These are phyloP conservation scores for Progne subis DNA, from an alignment of 2,113 vertebrate genomes.

Conservation along the genomic window DNA sequence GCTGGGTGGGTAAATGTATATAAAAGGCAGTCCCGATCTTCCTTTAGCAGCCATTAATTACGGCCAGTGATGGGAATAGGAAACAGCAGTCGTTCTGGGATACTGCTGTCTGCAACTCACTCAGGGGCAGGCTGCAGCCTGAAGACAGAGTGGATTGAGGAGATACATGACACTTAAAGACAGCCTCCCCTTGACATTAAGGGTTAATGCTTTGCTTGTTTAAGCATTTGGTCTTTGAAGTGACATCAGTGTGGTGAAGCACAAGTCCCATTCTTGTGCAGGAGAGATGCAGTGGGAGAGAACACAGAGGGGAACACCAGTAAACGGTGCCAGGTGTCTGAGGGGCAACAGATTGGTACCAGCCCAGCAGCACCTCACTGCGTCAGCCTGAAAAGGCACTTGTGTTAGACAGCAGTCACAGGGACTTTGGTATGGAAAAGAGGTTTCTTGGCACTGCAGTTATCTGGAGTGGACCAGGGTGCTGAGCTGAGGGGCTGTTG, in stretches of 20 bases:
- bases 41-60: conserved; percentile 19
- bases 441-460: not conserved
- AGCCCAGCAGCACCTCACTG: not conserved
- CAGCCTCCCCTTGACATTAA: not conserved
- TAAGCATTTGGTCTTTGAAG: not conserved
- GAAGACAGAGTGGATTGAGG: not conserved
- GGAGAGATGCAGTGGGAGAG: not conserved
- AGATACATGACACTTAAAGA: not conserved
- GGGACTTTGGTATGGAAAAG: not conserved
- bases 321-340: not conserved
- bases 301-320: not conserved
- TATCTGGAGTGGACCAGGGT: not conserved
- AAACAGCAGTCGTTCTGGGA: not conserved
- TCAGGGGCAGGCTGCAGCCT: not conserved
- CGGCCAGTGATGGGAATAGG: not conserved
- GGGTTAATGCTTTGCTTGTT: not conserved
- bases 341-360: not conserved
- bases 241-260: not conserved
- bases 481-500: not conserved
- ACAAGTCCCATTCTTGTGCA: not conserved
- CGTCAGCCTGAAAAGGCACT: not conserved
- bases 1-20: not conserved
- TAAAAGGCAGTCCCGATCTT: not conserved
- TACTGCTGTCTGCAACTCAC: not conserved
- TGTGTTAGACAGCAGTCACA: not conserved